A percentile compares a stretch with the other conserved stretches of the same genome.
phyloP scores from a whole-genome alignment of 2,888 invertebrate genomes.

The Agapetus fuscipes region DNA sequence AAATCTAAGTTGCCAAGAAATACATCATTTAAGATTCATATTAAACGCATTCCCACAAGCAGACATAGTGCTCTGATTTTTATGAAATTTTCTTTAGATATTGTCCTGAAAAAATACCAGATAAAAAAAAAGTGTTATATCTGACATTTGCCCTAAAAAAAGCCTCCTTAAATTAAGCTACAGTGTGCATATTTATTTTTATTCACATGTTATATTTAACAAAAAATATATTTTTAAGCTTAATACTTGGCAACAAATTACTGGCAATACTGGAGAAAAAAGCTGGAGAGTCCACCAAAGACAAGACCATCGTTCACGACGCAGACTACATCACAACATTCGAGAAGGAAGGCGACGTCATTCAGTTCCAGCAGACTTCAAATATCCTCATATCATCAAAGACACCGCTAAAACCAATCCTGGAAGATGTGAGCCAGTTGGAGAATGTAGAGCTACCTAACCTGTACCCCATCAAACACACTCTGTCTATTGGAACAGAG shows the following conservation, averaged over 20 bases:
- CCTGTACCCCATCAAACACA: conserved; percentile 64
- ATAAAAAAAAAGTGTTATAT: too few species aligned
- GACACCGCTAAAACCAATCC: conserved; percentile 45
- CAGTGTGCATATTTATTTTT: too few species aligned
- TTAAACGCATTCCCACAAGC: too few species aligned
- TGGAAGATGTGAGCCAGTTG: conserved; percentile 39
- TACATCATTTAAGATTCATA: too few species aligned
- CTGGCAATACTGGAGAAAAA: conserved; percentile 58
- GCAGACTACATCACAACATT: conserved; percentile 47
- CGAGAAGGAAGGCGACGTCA: conserved; percentile 48
- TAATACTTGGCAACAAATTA: conserved; percentile 54
- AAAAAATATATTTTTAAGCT: too few species aligned
- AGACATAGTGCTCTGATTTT: too few species aligned
- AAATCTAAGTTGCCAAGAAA: too few species aligned
- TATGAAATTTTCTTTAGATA: too few species aligned
- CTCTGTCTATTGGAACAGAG: conserved; percentile 52
- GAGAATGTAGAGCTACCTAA: conserved; percentile 52
- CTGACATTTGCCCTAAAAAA: too few species aligned
- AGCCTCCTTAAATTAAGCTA: too few species aligned
- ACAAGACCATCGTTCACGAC: conserved; percentile 51
- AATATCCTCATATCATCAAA: conserved; percentile 58
- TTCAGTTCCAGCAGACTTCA: conserved; percentile 55
- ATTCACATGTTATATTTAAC: too few species aligned
- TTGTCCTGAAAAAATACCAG: too few species aligned
- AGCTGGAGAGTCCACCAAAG: conserved; percentile 45